A percentile compares a stretch with the other conserved stretches of the same genome.
phyloP scores from a whole-genome alignment of 2,113 vertebrate species.

The Spea multiplicata region DNA sequence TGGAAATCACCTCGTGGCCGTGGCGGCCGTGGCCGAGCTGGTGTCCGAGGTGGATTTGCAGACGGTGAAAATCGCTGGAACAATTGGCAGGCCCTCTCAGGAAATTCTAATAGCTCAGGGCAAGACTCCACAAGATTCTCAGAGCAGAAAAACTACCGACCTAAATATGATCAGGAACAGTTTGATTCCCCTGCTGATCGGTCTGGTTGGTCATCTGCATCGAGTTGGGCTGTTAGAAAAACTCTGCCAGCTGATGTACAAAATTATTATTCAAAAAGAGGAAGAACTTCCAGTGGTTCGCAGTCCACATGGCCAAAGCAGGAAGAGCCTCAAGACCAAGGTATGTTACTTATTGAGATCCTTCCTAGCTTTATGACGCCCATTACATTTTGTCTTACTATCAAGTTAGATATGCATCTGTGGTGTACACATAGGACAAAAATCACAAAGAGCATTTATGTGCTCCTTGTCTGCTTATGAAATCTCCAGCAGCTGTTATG shows the following conservation, averaged over 20 bases:
- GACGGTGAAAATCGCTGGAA: conserved; percentile 81
- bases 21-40: conserved; percentile 65
- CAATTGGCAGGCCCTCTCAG: conserved; percentile 82
- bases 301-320: conserved; percentile 80
- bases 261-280: conserved; percentile 92
- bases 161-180: conserved; percentile 76
- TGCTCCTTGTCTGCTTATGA: too few relatives aligned
- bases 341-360: conserved; percentile 54
- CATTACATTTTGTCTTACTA: too few relatives aligned
- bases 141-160: conserved; percentile 77
- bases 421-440: neutral
- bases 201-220: conserved; percentile 94
- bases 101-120: conserved; percentile 78
- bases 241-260: conserved; percentile 94
- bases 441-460: neutral
- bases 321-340: conserved; percentile 77
- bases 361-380: too few relatives aligned
- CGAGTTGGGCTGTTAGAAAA: conserved; percentile 93
- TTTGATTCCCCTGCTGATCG: conserved; percentile 79
- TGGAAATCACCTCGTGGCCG: conserved; percentile 73
- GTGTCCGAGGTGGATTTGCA: conserved; percentile 70
- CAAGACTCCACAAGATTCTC: conserved; percentile 80
- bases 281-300: conserved; percentile 69
- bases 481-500: too few relatives aligned
- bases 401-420: too few relatives aligned